phyloP scores from a whole-genome alignment of 2,797 vertebrate genomes.

The Poeciliopsis infans region DNA sequence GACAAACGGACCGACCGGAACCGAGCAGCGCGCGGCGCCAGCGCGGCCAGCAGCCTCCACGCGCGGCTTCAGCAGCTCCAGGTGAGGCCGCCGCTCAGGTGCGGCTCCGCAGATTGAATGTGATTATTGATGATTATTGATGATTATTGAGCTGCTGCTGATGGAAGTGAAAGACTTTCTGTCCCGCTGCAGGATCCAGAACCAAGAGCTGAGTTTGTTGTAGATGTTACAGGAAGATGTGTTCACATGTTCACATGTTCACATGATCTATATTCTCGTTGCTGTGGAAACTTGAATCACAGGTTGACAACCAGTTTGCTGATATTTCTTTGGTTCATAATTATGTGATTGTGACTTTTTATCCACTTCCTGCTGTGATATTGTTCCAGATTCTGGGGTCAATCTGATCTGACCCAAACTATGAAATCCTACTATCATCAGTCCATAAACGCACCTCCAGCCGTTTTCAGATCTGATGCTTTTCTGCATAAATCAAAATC shows the following conservation, averaged over 20 bases:
- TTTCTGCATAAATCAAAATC: background rate
- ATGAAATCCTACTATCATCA: background rate
- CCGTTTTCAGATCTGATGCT: background rate
- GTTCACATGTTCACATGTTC: no score
- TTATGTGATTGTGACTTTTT: background rate
- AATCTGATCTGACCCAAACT: background rate
- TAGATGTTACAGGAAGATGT: no score
- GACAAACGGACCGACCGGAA: background rate
- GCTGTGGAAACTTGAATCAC: background rate
- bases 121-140: no score
- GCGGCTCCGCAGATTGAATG: background rate
- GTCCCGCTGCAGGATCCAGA: no score
- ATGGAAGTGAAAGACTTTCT: no score
- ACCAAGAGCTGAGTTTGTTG: no score
- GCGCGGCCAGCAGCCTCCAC: background rate
- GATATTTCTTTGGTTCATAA: background rate
- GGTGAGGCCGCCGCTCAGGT: constrained; percentile 37
- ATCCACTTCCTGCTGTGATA: background rate
- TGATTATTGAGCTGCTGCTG: no score
- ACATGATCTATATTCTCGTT: no score
- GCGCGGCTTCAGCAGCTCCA: background rate
- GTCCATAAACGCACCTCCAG: background rate
- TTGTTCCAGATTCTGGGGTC: no score
- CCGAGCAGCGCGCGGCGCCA: background rate
- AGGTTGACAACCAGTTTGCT: background rate